Base-by-base conservation (phyloP, 2,113 vertebrate species). In the Xenus cinereus region DNA sequence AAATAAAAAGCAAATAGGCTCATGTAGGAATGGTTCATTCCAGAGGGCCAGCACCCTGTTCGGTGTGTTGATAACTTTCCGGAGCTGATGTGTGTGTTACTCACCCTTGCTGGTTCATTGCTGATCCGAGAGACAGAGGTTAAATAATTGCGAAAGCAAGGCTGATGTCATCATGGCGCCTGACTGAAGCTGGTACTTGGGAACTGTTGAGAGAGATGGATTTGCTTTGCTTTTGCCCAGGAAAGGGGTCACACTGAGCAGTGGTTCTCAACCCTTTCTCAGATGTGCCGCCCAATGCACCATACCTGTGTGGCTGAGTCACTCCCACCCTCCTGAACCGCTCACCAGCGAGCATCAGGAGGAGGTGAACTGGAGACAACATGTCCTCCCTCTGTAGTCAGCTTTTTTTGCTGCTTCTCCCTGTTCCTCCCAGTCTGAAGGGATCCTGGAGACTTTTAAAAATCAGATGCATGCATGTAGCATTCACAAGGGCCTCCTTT, bases 41-140 rank as follows among this genome's bases (percentile, higher is more conserved):
- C 79, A 13, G 73, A 81, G 69, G 69, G 50, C 90, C 20, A 1
- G 80, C 80, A 68, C 66, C 84, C 62, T 50, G 71, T 46, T 79
- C 3, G 3, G 66, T 69, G 82, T 39, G 74, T 9, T 87, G 94
- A 66, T 93, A 89, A 79, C 84, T 91, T 89, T 12, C n/a, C 87
- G 45, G 87, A 46, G 73, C 77, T 95, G 95, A 50, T 93, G 87
- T 74, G 77, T 69, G 69, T 50, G 30, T 95, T 95, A 96, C 86
- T 97, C 97, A 97, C 50, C 89, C 89, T 91, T 45, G 81, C 96
- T 95, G 87, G 37, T 79, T 95, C 94, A 71, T 14, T 71, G 84
- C 94, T 92, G 90, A 82, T 84, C 69, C 92, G 89, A 91, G 87
- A 83, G 96, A 87, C 93, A 93, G 94, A 92, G 91, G 96, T 95